A percentile compares a stretch with the other conserved stretches of the same genome.
Evolutionary conservation across 2,797 vertebrate species (phyloP).

Genomic region (Liasis olivaceus): DNA sequence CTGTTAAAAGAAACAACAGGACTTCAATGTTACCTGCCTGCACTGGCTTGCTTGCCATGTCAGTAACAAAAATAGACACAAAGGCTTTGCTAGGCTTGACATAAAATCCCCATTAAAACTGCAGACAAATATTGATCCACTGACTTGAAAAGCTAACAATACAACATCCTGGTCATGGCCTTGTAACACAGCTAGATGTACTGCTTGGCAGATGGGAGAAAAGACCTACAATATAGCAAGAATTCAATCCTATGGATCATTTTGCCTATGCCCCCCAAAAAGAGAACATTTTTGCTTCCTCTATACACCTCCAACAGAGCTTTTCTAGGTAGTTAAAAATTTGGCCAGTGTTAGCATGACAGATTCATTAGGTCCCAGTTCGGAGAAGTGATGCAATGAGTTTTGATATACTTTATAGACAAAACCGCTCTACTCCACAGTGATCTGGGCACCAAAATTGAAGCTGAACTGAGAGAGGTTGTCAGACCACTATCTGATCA

Average conservation of each 20-base stretch:
- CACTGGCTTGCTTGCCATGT: conserved; percentile 5
- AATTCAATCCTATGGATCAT: neutral
- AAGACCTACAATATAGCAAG: neutral
- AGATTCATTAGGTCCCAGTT: neutral
- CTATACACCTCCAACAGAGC: neutral
- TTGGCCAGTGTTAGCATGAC: neutral
- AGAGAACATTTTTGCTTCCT: neutral
- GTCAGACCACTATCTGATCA: neutral
- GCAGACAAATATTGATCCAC: conserved; percentile 12
- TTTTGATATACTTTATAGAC: neutral
- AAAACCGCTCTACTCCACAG: neutral
- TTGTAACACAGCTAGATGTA: neutral
- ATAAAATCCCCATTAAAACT: conserved; percentile 17
- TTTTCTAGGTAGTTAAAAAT: neutral
- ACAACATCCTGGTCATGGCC: conserved; percentile 6
- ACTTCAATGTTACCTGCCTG: neutral
- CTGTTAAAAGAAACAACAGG: neutral
- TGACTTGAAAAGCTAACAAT: conserved; percentile 12
- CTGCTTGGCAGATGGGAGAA: neutral
- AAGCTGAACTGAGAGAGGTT: neutral
- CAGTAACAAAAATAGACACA: neutral
- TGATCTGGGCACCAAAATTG: neutral
- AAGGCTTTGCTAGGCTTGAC: conserved; percentile 1
- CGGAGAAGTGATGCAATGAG: neutral
- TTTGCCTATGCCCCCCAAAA: neutral